Evolutionary conservation across 2,113 vertebrate species (phyloP).

Genomic region (Penelope pileata): DNA sequence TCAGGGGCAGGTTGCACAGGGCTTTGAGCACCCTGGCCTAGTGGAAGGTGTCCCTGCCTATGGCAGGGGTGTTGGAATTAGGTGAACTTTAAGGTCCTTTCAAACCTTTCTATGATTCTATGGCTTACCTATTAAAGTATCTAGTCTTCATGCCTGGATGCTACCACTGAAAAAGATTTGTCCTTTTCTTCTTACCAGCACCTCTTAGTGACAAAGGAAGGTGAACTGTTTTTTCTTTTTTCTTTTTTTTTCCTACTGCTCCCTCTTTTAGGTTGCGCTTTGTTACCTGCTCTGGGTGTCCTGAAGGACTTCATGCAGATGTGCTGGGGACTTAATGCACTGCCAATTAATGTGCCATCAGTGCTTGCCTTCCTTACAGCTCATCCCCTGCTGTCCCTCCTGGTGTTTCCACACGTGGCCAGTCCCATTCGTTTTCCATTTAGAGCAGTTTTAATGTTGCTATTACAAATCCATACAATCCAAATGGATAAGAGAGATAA

Average conservation of each 20-base stretch:
- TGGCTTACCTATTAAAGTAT: not conserved
- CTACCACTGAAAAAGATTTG: not conserved
- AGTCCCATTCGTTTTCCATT: not conserved
- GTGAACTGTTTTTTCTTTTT: not conserved
- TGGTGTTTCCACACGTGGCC: not conserved
- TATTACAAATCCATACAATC: not conserved
- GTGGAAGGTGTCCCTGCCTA: not conserved
- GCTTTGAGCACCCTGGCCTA: not conserved
- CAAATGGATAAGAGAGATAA: not conserved
- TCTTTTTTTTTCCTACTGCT: not conserved
- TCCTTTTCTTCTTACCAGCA: not conserved
- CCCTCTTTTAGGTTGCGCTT: not conserved
- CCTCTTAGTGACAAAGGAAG: not conserved
- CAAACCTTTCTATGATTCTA: not conserved
- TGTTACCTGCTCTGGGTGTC: not conserved
- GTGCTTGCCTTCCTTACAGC: not conserved
- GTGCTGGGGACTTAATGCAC: not conserved
- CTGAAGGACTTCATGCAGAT: not conserved
- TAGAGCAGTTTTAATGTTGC: not conserved
- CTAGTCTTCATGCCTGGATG: not conserved
- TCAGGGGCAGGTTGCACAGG: not conserved
- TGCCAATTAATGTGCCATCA: not conserved
- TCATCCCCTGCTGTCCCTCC: not conserved
- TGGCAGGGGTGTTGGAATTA: not conserved
- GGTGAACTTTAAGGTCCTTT: not conserved